Evolutionary conservation across 2,797 vertebrate genomes (phyloP), one percentile per base, ranked within the genome.

Genomic region (Tauraco hartlaubi): DNA sequence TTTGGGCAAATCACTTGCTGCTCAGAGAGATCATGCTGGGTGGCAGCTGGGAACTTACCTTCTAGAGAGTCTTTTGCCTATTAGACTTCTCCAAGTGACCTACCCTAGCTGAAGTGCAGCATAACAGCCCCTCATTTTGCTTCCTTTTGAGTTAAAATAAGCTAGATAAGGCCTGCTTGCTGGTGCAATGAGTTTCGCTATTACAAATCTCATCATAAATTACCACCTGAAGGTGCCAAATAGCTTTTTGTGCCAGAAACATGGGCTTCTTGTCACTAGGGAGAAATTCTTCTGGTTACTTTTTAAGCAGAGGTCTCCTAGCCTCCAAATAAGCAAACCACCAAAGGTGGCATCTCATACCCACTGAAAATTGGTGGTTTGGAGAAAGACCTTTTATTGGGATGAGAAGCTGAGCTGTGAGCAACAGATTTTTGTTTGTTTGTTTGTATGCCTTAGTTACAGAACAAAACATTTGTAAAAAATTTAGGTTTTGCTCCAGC

Each of bases 381-480:
- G 64, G 48, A 73, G 59, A 73, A 58, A 81, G 37, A 21, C 7
- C 15, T 63, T 39, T 52, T 35, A 20, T 3, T 56, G 46, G 41
- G 51, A 56, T 66, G 39, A 73, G 69, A 90, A 88, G n/a, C 35
- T 63, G 58, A 88, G 44, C 68, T 71, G 75, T 71, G 79, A 95
- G 83, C 81, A 96, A 75, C 19, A 81, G 48, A 73, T 86, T 66
- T 76, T 90, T 94, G 33, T 85, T 91, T 85, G 28, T 83, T 93
- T 95, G 77, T 71, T 84, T 88, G 44, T 85, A 11, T 72, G 92
- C 14, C 63, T 88, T 84, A 92, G 92, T 78, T 92, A 92, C 92
- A 69, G 59, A 88, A 81, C 14, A 25, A 52, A 92, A 73, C 69
- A 92, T 90, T 93, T 81, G 76, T 66, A 75, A 92, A 88, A 95